Percentiles rank a stretch among this genome's conserved stretches.
phyloP scores from a whole-genome alignment of 2,797 vertebrate species.

The Lepilemur ruficaudatus region DNA sequence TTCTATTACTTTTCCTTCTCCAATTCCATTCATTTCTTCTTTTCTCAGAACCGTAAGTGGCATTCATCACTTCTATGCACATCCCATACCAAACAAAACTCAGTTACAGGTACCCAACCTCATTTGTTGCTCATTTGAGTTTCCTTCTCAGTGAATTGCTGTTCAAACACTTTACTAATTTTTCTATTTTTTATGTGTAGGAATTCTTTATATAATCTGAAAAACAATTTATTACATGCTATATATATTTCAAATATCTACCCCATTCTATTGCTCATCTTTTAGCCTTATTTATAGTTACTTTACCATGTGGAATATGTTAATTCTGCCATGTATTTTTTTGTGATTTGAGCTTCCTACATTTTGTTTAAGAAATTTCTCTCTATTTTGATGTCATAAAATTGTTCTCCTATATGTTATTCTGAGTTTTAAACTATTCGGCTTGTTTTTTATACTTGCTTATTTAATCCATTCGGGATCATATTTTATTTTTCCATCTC shows the following conservation, averaged over 20 bases:
- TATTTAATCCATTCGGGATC: not conserved
- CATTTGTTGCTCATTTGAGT: not conserved
- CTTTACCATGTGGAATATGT: not conserved
- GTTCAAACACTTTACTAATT: not conserved
- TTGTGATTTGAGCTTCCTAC: not conserved
- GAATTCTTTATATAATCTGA: not conserved
- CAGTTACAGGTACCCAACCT: not conserved
- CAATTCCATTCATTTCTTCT: slow-evolving; percentile 37
- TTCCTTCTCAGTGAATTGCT: not conserved
- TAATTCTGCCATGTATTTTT: not conserved
- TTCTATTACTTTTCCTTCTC: slow-evolving; percentile 7
- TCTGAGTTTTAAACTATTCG: not conserved
- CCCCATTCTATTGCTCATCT: not conserved
- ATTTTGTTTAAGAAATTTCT: slow-evolving; percentile 14
- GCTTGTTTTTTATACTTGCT: not conserved
- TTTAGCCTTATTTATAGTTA: not conserved
- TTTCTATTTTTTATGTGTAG: not conserved
- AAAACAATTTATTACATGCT: not conserved
- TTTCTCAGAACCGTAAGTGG: not conserved
- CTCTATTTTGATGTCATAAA: not conserved
- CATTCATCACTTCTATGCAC: not conserved
- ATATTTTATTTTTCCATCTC: not conserved
- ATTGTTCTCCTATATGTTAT: not conserved
- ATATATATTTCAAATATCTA: not conserved
- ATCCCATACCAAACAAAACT: not conserved